phyloP scores from a whole-genome alignment of 37 sponge, comb jelly and placozoan genomes.

The Spongia lamella region DNA sequence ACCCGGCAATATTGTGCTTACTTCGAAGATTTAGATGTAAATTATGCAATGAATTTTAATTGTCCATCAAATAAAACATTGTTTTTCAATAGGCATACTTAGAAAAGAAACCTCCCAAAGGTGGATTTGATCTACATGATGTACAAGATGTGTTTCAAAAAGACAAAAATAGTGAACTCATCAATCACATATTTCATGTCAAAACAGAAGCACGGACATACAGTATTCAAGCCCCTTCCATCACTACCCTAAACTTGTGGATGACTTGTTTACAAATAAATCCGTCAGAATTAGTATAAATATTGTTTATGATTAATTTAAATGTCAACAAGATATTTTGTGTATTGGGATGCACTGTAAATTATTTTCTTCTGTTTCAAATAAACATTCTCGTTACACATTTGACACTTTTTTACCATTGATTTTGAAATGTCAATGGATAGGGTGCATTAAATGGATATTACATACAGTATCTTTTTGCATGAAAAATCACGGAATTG shows the following conservation, averaged over 20 bases:
- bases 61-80: not conserved
- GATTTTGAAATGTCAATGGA: too few species aligned
- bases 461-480: too few species aligned
- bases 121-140: conserved; percentile 62
- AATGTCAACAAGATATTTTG: not conserved
- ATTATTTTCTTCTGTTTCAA: too few species aligned
- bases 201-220: conserved; percentile 58
- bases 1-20: conserved; percentile 67
- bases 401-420: too few species aligned
- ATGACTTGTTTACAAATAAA: conserved; percentile 52
- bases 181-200: conserved; percentile 60
- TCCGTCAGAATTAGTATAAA: not conserved
- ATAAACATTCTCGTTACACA: too few species aligned
- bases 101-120: conserved; percentile 50
- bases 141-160: conserved; percentile 53
- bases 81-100: conserved; percentile 34
- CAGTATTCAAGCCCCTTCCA: conserved; percentile 59
- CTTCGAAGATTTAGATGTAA: conserved; percentile 71
- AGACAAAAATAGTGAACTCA: conserved; percentile 36
- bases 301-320: not conserved
- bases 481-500: too few species aligned
- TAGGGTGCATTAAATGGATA: too few species aligned
- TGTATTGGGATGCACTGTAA: too few species aligned
- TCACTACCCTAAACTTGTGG: conserved; percentile 71
- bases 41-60: not conserved